Percentiles rank a stretch among this genome's conserved stretches.
These are phyloP conservation scores for Echinometra lucunter DNA, from an alignment of 53 echinoderm and acorn worm genomes.

Conservation along the genomic window DNA sequence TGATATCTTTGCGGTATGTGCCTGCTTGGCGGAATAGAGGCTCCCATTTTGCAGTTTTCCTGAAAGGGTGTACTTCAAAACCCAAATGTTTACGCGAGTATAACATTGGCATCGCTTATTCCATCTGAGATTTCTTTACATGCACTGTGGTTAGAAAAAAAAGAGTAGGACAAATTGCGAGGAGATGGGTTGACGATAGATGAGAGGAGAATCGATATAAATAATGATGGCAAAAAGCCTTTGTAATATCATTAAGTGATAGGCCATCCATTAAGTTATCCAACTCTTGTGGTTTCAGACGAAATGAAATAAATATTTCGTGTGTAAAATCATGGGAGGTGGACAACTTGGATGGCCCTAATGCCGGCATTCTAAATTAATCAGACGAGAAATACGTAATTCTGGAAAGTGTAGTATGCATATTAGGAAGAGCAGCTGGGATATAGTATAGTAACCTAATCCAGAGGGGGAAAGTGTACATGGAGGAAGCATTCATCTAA, in stretches of 20 bases:
- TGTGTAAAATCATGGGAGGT: too few species aligned
- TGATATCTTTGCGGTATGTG: conserved; percentile 58
- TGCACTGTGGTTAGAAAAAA: background rate
- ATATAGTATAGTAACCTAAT: too few species aligned
- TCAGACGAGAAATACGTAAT: too few species aligned
- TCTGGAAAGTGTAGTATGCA: too few species aligned
- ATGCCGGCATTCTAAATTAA: too few species aligned
- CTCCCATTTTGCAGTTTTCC: conserved; percentile 22
- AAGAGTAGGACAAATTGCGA: background rate
- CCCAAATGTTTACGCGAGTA: conserved; percentile 22
- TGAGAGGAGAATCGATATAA: background rate
- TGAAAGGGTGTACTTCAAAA: conserved; percentile 10
- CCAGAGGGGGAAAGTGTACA: too few species aligned
- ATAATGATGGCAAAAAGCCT: background rate
- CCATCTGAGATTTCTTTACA: background rate
- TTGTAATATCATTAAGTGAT: background rate
- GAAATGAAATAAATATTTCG: too few species aligned
- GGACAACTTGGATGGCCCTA: too few species aligned
- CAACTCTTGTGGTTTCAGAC: too few species aligned
- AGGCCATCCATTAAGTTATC: too few species aligned
- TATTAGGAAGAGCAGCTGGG: too few species aligned
- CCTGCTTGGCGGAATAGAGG: conserved; percentile 21
- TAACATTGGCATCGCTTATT: background rate
- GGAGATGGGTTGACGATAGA: background rate
- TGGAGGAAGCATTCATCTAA: background rate